Percentiles rank a stretch among this genome's conserved stretches.
These are phyloP conservation scores for Habropoda laboriosa DNA, from an alignment of 1,140 invertebrate species.

Conservation along the genomic window DNA sequence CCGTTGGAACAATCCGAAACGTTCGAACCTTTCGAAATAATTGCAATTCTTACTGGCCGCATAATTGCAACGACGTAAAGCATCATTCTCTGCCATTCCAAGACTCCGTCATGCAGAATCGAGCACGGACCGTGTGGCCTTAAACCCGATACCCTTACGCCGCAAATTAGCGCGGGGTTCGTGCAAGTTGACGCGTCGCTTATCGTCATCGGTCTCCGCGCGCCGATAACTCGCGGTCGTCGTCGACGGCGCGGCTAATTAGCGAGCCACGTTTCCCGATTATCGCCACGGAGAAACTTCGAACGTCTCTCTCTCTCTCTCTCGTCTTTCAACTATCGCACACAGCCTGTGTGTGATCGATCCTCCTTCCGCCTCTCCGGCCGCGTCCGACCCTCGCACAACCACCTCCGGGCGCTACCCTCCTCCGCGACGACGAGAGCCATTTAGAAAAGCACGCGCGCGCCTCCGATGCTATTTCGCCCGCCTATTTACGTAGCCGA, in stretches of 20 bases:
- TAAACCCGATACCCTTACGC: constrained; percentile 26
- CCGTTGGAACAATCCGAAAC: too few relatives aligned
- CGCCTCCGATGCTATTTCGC: constrained; percentile 16
- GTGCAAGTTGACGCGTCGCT: constrained; percentile 19
- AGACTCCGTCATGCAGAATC: not conserved
- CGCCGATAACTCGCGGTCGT: constrained; percentile 36
- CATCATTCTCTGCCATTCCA: not conserved
- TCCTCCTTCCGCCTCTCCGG: not conserved
- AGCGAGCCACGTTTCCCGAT: constrained; percentile 31
- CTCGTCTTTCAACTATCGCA: not conserved
- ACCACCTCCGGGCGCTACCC: not conserved
- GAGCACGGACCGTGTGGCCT: not conserved
- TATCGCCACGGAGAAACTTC: constrained; percentile 15
- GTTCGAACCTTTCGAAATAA: too few relatives aligned
- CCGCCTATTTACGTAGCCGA: constrained; percentile 40
- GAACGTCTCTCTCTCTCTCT: too few relatives aligned
- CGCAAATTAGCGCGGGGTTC: constrained; percentile 36
- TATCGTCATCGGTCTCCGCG: constrained; percentile 3
- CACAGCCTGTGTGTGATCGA: constrained; percentile 34
- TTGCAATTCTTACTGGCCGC: too few relatives aligned
- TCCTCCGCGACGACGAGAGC: not conserved
- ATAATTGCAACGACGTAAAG: too few relatives aligned
- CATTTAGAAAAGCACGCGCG: constrained; percentile 29
- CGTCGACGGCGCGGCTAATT: constrained; percentile 33
- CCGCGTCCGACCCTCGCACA: too few relatives aligned